Base-by-base conservation (phyloP, 2,888 invertebrate genomes). In the Pandemis heparana region DNA sequence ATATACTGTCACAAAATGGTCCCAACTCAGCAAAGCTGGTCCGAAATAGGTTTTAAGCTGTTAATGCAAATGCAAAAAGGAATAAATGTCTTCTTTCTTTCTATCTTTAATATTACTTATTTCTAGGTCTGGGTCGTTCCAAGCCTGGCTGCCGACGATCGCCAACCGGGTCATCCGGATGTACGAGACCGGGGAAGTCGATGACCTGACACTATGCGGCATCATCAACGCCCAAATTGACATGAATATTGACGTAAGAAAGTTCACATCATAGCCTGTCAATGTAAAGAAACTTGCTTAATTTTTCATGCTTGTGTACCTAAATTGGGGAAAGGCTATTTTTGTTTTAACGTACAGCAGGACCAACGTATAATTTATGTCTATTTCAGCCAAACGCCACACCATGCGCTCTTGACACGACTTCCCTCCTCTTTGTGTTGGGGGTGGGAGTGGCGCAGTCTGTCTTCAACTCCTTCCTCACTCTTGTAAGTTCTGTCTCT, bases 401-500 rank as follows among this genome's bases (percentile, higher is more conserved):
- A 5, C 76, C 75, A 0, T 76, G 76, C 51, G 65, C 76, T 9
- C 41, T 70, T 41, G 77, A 79, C 69, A 71, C 75, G 43, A 59
- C 39, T 0, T 74, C 75, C 12, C 69, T 78, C 23, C 46, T 77
- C 9, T 60, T 75, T 9, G 73, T 79, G 39, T 41, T 78, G 5
- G 65, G n/a, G 12, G 63, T 75, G 7, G 76, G 74, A 2, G 72
- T 56, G 4, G 12, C 70, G 16, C 74, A 75, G 51, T 70, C 70
- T 5, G 0, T 60, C 3, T 46, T 75, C 12, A 75, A 75, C 60
- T 32, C 51, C 1, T 72, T 75, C 10, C 39, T 75, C 5, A 56
- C 95, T 41, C 91, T 90, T 73, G 83, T 95, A 64, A 75, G 71
- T 75, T 38, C n/a, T 2, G 5, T 62, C 14, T 16, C 9, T 18